Percentiles rank a stretch among this genome's conserved stretches.
Conservation (phyloP, 2,888 invertebrate species). For the Epiblema foenella region DNA sequence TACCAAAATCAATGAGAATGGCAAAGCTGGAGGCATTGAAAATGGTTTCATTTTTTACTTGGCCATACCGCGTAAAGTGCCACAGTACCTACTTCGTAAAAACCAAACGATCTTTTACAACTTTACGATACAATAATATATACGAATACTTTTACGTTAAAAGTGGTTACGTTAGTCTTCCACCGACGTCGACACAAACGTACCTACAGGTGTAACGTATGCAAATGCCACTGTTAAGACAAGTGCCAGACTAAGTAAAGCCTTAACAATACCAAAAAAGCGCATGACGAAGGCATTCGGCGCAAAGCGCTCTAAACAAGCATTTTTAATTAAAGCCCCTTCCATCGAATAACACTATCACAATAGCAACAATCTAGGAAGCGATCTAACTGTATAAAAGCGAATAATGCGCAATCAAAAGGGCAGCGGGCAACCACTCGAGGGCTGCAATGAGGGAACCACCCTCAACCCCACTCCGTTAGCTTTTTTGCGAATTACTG, state of each 20-base stretch:
- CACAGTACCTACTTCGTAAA: no score
- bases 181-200: neutral
- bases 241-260: neutral
- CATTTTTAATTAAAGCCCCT: slow-evolving; percentile 82
- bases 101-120: no score
- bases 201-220: neutral
- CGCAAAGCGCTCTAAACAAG: slow-evolving; percentile 60
- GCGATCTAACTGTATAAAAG: slow-evolving; percentile 84
- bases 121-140: no score
- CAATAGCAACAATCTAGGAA: slow-evolving; percentile 84
- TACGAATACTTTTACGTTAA: no score
- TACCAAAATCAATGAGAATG: no score
- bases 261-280: slow-evolving; percentile 18
- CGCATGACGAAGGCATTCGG: slow-evolving; percentile 50
- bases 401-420: slow-evolving; percentile 84
- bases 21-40: no score
- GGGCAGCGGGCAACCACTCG: slow-evolving; percentile 75
- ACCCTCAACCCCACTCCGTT: slow-evolving; percentile 46
- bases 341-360: slow-evolving; percentile 76
- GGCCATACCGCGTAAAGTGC: no score
- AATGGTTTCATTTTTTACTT: no score
- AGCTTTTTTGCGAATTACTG: slow-evolving; percentile 66
- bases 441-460: slow-evolving; percentile 65
- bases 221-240: neutral
- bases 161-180: no score